Percentiles rank a stretch among this genome's conserved stretches.
These are phyloP conservation scores for Callopanchax toddi DNA, from an alignment of 2,113 vertebrate genomes.

Conservation along the genomic window DNA sequence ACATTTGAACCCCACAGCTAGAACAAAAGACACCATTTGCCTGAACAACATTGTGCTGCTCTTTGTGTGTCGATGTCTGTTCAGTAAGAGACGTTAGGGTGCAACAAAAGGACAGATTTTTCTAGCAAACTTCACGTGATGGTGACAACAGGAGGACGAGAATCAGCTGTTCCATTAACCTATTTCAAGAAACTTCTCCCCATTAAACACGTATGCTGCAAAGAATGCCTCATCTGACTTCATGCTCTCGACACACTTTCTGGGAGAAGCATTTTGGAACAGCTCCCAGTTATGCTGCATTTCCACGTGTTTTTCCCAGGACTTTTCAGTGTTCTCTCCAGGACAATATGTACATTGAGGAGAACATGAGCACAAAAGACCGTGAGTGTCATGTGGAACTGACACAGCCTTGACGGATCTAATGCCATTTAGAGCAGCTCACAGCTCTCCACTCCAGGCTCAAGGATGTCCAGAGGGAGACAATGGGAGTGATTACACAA, in stretches of 20 bases:
- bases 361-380: conserved; percentile 35
- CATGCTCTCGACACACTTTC: conserved; percentile 36
- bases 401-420: conserved; percentile 47
- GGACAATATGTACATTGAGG: conserved; percentile 69
- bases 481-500: conserved; percentile 50
- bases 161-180: conserved; percentile 41
- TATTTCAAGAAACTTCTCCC: conserved; percentile 58
- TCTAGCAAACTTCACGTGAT: conserved; percentile 42
- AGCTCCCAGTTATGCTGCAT: conserved; percentile 28
- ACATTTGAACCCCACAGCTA: conserved; percentile 26
- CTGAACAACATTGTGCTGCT: conserved; percentile 37
- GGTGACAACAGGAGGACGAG: conserved; percentile 44
- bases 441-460: conserved; percentile 4
- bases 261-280: conserved; percentile 39
- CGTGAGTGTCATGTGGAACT: conserved; percentile 56
- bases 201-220: conserved; percentile 16
- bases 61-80: conserved; percentile 11
- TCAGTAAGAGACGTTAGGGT: conserved; percentile 49
- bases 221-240: conserved; percentile 47
- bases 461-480: conserved; percentile 32
- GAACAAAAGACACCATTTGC: conserved; percentile 55
- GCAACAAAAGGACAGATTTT: conserved; percentile 52
- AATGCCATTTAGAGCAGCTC: conserved; percentile 40
- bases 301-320: conserved; percentile 44
- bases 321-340: conserved; percentile 40